These are phyloP conservation scores for Timema podura DNA, from an alignment of 2,888 invertebrate genomes.

Conservation along the genomic window DNA sequence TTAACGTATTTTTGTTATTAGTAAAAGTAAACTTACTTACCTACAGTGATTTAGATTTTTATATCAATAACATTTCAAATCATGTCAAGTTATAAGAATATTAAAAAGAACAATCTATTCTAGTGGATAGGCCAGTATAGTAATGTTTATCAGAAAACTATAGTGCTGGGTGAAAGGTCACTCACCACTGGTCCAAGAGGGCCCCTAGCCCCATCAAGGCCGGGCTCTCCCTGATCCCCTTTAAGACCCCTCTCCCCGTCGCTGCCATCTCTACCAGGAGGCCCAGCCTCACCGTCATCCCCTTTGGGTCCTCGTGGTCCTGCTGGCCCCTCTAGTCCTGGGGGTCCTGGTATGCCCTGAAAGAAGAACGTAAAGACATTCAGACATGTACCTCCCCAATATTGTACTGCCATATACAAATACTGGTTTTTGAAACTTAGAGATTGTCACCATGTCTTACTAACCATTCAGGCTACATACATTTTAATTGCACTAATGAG, in stretches of 20 bases:
- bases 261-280: slow-evolving; percentile 37
- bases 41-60: too few relatives aligned
- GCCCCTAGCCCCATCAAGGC: slow-evolving; percentile 38
- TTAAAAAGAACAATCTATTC: too few relatives aligned
- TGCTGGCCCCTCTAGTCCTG: slow-evolving; percentile 42
- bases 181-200: slow-evolving; percentile 35
- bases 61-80: too few relatives aligned
- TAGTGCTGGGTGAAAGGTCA: not conserved
- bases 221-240: slow-evolving; percentile 39
- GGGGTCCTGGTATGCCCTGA: slow-evolving; percentile 36
- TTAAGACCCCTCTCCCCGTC: slow-evolving; percentile 37
- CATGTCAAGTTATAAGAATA: not conserved
- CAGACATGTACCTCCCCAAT: too few relatives aligned
- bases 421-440: too few relatives aligned
- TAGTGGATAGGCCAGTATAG: too few relatives aligned
- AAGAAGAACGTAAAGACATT: not conserved
- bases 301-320: slow-evolving; percentile 41
- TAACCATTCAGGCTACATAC: too few relatives aligned
- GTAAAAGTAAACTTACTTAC: too few relatives aligned
- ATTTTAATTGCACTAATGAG: too few relatives aligned
- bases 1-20: too few relatives aligned
- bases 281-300: slow-evolving; percentile 35
- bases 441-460: too few relatives aligned
- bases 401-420: too few relatives aligned
- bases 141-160: not conserved